phyloP scores from a whole-genome alignment of 1,140 invertebrate genomes.

The Drosophila punjabiensis region DNA sequence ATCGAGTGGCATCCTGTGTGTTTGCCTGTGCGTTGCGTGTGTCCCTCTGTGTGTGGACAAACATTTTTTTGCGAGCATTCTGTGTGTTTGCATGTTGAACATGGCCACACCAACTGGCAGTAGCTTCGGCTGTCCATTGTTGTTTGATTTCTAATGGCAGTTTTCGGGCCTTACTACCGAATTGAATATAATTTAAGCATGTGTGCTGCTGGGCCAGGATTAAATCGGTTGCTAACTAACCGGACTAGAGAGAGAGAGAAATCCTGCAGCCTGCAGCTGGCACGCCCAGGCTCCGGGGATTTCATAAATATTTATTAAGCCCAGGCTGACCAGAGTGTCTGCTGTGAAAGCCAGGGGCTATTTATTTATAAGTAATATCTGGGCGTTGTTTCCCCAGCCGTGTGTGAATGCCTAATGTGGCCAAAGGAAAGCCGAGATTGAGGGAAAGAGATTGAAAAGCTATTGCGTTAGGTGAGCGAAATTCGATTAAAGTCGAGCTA shows the following conservation, averaged over 20 bases:
- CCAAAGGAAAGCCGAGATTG: constrained; percentile 12
- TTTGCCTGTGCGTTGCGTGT: constrained; percentile 8
- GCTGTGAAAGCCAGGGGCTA: constrained; percentile 46
- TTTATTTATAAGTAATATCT: constrained; percentile 57
- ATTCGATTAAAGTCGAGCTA: constrained; percentile 43
- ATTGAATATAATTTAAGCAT: constrained; percentile 68
- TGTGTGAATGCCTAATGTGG: constrained; percentile 40
- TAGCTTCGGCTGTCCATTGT: constrained; percentile 49
- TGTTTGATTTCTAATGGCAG: constrained; percentile 79
- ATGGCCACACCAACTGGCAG: constrained; percentile 63
- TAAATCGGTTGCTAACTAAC: constrained; percentile 42
- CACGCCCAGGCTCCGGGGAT: constrained; percentile 15
- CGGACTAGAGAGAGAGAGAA: constrained; percentile 8
- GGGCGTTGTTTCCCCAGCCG: constrained; percentile 13
- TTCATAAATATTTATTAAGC: constrained; percentile 66
- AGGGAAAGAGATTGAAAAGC: constrained; percentile 26
- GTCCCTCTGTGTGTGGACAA: constrained; percentile 52
- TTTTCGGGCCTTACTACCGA: constrained; percentile 32
- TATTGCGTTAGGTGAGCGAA: constrained; percentile 12
- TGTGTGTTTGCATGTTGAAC: constrained; percentile 81
- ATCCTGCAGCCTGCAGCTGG: constrained; percentile 29
- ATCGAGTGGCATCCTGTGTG: constrained; percentile 15
- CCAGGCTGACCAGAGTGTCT: constrained; percentile 52
- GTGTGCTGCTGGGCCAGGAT: constrained; percentile 21
- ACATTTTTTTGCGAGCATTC: constrained; percentile 73